Conservation (phyloP, 2,113 vertebrate species). For the Oncorhynchus mykiss region DNA sequence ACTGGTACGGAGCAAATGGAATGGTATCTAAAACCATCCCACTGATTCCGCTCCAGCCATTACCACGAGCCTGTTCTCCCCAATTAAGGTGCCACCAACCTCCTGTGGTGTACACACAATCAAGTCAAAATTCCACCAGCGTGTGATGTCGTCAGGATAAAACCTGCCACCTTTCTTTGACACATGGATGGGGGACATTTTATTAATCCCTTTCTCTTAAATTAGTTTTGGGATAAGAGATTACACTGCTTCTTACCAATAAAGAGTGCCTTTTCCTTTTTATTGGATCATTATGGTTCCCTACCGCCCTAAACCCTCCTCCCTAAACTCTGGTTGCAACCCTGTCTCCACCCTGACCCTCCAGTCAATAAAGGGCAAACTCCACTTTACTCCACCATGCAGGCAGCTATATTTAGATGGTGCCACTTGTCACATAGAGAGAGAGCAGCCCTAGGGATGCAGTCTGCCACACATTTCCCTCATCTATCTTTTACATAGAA, state of each 20-base stretch:
- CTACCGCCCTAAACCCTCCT: background rate
- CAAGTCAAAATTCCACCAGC: background rate
- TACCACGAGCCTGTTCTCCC: too few species aligned
- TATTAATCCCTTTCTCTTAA: background rate
- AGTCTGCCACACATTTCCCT: conserved; percentile 18
- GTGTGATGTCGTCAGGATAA: conserved; percentile 6
- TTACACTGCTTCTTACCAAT: background rate
- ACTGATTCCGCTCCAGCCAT: too few species aligned
- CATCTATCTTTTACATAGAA: conserved; percentile 14
- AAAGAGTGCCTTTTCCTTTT: background rate
- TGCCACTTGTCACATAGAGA: conserved; percentile 1
- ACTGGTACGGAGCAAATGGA: too few species aligned
- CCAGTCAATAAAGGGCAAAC: background rate
- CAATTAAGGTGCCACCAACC: too few species aligned
- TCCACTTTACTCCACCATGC: background rate
- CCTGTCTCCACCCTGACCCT: conserved; percentile 2
- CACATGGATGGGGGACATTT: background rate
- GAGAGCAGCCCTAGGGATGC: conserved; percentile 37
- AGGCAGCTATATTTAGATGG: conserved; percentile 48
- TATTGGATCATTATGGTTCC: background rate
- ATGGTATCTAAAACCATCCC: too few species aligned
- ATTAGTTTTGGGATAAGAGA: background rate
- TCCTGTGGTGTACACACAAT: too few species aligned
- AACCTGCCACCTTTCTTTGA: background rate
- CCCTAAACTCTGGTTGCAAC: background rate